Base-by-base conservation (phyloP, 2,888 invertebrate genomes). In the Ceraclea dissimilis region DNA sequence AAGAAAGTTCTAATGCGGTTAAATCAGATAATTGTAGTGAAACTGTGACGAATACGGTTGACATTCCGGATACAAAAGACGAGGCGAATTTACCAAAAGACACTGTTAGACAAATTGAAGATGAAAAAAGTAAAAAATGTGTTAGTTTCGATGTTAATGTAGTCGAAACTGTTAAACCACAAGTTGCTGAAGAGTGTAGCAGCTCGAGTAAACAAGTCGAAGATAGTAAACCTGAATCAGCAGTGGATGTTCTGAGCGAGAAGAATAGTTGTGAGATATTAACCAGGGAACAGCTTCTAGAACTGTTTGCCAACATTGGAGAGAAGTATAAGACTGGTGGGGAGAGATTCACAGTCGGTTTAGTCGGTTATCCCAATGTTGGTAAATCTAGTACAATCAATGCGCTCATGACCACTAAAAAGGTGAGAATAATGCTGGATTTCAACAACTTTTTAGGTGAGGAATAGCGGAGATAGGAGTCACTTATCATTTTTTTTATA, bases 311-410 rank as follows among this genome's bases (percentile, higher is more conserved):
- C 18, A 80, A 83, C 57, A 69, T 65, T 2, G 78, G 75, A 1
- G 64, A 67, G 66, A 74, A 77, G 69, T 39, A 5, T n/a, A 4
- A 39, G 16, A 70, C 69, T 68, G 71, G 74, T 19, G 65, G 71
- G 26, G 72, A 76, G n/a, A 68, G 86, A 26, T 80, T 87, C 6
- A 91, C 91, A n/a, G 83, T 95, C 57, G 95, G 96, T 6, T 80
- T 96, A 71, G 96, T 99, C 57, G 99, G 99, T 1, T 99, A 99
- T 75, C 99, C 99, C 0, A 99, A 99, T 79, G 99, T 99, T 1
- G 99, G 99, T n/a, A 99, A 99, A 73, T 98, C 97, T 71, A 98
- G 98, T 59, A 95, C 98, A 8, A 96, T 99, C 58, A 99, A 99
- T 77, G 82, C 94, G 17, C 71, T 99, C 49, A 79, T 98, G 73